Conservation (phyloP, 1,140 invertebrate genomes). For the Diabrotica undecimpunctata region DNA sequence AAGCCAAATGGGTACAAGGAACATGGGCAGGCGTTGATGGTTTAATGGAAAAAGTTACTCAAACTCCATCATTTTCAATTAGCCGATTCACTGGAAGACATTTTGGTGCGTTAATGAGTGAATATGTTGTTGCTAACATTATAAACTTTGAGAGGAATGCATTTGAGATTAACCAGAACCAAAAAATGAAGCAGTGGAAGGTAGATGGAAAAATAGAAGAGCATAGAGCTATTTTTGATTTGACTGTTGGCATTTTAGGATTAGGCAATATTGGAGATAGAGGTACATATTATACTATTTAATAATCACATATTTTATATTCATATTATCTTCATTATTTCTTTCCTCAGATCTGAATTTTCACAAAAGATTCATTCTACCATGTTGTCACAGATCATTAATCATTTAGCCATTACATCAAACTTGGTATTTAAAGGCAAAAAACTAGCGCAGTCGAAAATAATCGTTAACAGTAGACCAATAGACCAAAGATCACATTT, state of each 20-base stretch:
- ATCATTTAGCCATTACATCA: not conserved
- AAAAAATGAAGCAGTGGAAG: conserved; percentile 46
- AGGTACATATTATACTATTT: conserved; percentile 40
- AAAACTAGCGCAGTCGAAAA: no score
- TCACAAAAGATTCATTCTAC: not conserved
- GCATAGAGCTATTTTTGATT: conserved; percentile 47
- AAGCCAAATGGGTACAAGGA: conserved; percentile 51
- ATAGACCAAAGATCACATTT: no score
- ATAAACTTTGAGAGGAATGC: conserved; percentile 51
- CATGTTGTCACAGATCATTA: not conserved
- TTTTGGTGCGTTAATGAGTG: conserved; percentile 55
- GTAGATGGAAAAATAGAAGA: conserved; percentile 42
- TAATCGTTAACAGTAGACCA: no score
- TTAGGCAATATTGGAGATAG: conserved; percentile 51
- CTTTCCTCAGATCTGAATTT: no score
- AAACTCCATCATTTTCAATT: conserved; percentile 34
- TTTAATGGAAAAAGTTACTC: conserved; percentile 36
- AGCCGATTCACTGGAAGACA: conserved; percentile 50
- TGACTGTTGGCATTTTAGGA: conserved; percentile 54
- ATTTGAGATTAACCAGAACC: conserved; percentile 44
- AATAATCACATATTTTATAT: not conserved
- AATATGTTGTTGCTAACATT: conserved; percentile 56
- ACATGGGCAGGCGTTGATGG: conserved; percentile 53
- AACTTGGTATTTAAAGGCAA: no score
- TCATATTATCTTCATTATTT: no score